Conservation (phyloP, 2,113 vertebrate species). For the Phalacrocorax carbo region DNA sequence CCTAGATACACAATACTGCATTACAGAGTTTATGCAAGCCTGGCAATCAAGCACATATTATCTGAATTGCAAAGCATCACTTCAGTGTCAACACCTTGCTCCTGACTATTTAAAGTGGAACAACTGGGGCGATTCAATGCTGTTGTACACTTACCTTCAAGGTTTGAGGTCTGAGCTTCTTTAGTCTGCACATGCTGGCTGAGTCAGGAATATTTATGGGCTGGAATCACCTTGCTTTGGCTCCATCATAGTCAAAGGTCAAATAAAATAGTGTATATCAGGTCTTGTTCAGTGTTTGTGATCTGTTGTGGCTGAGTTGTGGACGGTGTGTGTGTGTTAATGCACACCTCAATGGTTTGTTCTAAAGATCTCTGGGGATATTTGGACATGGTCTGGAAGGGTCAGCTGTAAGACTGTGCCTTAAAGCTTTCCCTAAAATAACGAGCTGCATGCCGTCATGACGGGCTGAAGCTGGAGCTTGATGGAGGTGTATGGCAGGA, state of each 20-base stretch:
- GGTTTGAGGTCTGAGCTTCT: background rate
- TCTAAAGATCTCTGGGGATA: background rate
- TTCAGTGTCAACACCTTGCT: background rate
- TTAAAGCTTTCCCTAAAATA: background rate
- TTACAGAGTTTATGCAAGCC: background rate
- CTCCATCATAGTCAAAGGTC: rapidly evolving
- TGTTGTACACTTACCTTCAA: background rate
- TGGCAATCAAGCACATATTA: background rate
- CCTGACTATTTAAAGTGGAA: background rate
- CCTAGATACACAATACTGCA: background rate
- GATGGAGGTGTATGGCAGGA: background rate
- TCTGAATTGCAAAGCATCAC: background rate
- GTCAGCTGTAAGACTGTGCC: background rate
- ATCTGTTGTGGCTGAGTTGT: background rate
- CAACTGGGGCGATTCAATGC: rapidly evolving
- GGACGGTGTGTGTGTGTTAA: rapidly evolving
- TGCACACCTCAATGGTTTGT: background rate
- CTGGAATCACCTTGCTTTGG: background rate
- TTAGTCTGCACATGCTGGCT: background rate
- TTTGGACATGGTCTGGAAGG: background rate
- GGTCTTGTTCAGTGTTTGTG: background rate
- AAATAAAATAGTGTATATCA: background rate
- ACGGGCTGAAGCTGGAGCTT: background rate
- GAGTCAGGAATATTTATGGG: background rate
- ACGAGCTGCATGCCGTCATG: background rate